phyloP scores from a whole-genome alignment of 2,113 vertebrate species.

The Passer montanus region DNA sequence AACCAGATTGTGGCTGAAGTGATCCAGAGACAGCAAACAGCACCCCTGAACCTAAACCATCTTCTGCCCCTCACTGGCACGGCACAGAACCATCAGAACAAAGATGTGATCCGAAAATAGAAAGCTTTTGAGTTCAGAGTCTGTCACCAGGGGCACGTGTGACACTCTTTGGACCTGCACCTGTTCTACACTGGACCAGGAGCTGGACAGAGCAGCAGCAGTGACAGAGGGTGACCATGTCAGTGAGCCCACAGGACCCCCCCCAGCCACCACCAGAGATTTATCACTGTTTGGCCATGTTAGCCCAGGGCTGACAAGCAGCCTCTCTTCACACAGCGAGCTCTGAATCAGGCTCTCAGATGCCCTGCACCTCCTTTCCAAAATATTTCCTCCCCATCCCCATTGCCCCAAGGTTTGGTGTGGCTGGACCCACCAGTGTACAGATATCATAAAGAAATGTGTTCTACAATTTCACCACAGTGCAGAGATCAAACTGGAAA shows the following conservation, averaged over 20 bases:
- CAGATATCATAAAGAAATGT: background rate
- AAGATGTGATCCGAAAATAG: background rate
- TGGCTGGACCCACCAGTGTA: background rate
- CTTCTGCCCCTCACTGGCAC: background rate
- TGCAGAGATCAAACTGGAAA: background rate
- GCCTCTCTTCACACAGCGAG: background rate
- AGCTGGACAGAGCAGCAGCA: background rate
- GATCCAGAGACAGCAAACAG: background rate
- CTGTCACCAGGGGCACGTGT: rapidly evolving
- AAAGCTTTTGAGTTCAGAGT: background rate
- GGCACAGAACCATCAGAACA: background rate
- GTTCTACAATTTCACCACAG: background rate
- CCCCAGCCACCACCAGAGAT: background rate
- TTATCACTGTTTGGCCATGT: background rate
- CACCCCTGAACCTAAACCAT: background rate
- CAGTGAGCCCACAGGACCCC: background rate
- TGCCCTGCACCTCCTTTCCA: background rate
- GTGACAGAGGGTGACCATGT: background rate
- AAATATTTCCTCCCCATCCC: background rate
- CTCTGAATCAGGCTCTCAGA: background rate
- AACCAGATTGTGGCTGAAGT: background rate
- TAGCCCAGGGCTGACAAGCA: background rate
- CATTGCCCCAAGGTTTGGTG: background rate
- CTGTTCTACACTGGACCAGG: background rate
- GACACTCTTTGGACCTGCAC: background rate